Evolutionary conservation across 1,140 invertebrate species (phyloP).

Genomic region (Bombus impatiens): DNA sequence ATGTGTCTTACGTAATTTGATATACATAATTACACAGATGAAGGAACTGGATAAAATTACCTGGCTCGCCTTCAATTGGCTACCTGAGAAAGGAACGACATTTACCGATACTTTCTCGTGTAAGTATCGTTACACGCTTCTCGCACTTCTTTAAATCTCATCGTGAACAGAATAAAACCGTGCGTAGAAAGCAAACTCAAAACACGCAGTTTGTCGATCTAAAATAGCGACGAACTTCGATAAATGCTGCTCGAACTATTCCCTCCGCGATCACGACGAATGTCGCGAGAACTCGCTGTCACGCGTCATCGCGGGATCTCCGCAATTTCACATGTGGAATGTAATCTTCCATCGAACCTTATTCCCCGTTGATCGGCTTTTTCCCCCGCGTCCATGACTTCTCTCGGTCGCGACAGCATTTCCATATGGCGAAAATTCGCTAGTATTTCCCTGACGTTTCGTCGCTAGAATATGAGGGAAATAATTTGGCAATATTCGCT

Average conservation of each 20-base stretch:
- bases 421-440: not conserved
- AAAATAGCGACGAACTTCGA: not conserved
- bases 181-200: not conserved
- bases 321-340: constrained; percentile 19
- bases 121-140: not conserved
- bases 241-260: not conserved
- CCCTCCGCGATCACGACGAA: not conserved
- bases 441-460: not conserved
- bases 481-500: too few species aligned
- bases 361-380: constrained; percentile 9
- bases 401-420: not conserved
- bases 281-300: not conserved
- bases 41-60: constrained; percentile 27
- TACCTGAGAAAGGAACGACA: constrained; percentile 47
- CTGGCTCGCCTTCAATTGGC: constrained; percentile 35
- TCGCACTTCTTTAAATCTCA: not conserved
- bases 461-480: not conserved
- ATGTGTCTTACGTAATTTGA: constrained; percentile 21
- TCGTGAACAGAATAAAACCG: not conserved
- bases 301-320: constrained; percentile 16
- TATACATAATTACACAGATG: constrained; percentile 30
- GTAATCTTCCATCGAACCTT: not conserved
- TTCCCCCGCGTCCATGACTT: not conserved
- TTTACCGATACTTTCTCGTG: constrained; percentile 31
- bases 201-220: not conserved